Percentiles rank a stretch among this genome's conserved stretches.
Evolutionary conservation across 2,888 invertebrate genomes (phyloP).

Genomic region (Capitulum mitella): DNA sequence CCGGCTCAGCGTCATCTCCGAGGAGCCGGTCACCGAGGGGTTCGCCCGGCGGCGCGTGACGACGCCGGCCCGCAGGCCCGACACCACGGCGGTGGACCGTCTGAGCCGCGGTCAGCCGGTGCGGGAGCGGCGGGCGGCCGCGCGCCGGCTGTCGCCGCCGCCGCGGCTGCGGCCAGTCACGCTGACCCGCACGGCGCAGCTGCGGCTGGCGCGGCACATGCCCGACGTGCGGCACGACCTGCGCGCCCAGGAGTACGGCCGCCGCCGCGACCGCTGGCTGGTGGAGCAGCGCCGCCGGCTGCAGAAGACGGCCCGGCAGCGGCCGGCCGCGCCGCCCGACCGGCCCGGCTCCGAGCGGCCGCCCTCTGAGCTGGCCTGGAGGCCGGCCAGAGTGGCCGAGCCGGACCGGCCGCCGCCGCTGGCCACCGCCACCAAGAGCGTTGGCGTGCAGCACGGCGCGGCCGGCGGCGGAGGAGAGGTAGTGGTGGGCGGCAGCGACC

Average conservation of each 20-base stretch:
- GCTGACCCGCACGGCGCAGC: slow-evolving; percentile 2
- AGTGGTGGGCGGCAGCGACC: no score
- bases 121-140: neutral
- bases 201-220: slow-evolving; percentile 20
- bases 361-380: no score
- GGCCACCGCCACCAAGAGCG: neutral
- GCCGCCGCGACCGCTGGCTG: slow-evolving; percentile 5
- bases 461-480: neutral
- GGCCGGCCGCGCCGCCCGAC: neutral
- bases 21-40: slow-evolving; percentile 5
- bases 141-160: neutral
- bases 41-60: neutral
- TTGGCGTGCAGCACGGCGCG: neutral
- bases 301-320: neutral
- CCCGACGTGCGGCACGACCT: neutral
- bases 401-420: neutral
- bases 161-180: neutral
- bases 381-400: neutral
- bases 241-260: neutral
- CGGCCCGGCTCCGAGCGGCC: neutral
- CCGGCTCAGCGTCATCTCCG: neutral
- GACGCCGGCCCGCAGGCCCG: neutral
- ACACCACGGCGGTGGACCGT: neutral
- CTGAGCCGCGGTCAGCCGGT: slow-evolving; percentile 21
- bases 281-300: neutral